Evolutionary conservation across 1,140 invertebrate genomes (phyloP).

Genomic region (Drosophila tsacasi): DNA sequence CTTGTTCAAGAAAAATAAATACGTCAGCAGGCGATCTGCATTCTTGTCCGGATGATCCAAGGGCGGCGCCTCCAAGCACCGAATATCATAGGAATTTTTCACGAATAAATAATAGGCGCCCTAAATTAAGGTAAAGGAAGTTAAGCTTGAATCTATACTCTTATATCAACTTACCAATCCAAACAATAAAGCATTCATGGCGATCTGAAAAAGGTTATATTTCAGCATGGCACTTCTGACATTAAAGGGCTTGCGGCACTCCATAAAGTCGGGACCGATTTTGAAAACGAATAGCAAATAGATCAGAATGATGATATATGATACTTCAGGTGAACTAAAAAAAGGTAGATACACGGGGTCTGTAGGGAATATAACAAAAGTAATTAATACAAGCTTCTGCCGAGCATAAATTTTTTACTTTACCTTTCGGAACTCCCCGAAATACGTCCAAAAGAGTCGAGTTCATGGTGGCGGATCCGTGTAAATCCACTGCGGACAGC

Average conservation of each 20-base stretch:
- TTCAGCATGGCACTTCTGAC: slow-evolving; percentile 89
- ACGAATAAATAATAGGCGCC: not conserved
- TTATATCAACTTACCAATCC: not conserved
- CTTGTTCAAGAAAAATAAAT: slow-evolving; percentile 55
- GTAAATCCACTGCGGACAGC: slow-evolving; percentile 1
- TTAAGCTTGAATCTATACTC: too few relatives aligned
- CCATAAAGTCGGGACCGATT: slow-evolving; percentile 92
- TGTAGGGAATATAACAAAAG: not conserved
- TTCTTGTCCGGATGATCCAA: slow-evolving; percentile 23
- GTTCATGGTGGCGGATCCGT: slow-evolving; percentile 10
- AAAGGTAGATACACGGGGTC: slow-evolving; percentile 86
- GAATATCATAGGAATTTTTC: not conserved
- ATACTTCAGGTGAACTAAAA: slow-evolving; percentile 90
- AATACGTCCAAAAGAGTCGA: slow-evolving; percentile 6
- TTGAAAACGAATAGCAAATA: slow-evolving; percentile 89
- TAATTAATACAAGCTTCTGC: accelerated
- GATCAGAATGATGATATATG: slow-evolving; percentile 89
- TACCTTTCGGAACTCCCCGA: slow-evolving; percentile 22
- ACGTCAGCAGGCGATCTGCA: slow-evolving; percentile 7
- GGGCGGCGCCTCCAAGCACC: slow-evolving; percentile 5
- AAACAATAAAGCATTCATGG: slow-evolving; percentile 40
- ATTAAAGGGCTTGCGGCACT: slow-evolving; percentile 91
- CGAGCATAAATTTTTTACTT: not conserved
- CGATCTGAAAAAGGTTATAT: slow-evolving; percentile 91
- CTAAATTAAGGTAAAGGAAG: slow-evolving; percentile 1